Base-by-base conservation (phyloP, 2,797 vertebrate species). In the Macroramphosus scolopax region DNA sequence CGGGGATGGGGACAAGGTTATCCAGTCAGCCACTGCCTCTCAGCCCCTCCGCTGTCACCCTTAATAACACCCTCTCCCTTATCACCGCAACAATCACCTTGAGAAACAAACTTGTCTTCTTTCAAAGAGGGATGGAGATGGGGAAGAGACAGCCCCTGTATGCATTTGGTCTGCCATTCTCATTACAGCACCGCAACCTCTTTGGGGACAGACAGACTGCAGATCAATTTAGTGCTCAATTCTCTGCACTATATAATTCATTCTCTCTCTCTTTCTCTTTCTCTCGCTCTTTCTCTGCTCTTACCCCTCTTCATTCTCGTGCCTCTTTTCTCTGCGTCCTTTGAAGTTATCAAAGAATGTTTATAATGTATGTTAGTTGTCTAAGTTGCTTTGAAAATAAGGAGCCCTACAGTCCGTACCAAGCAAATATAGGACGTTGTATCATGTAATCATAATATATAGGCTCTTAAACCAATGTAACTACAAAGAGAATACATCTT, bases 71-170 rank as follows among this genome's bases (percentile, higher is more conserved):
- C 73, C 73, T 77, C 85, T 88, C 87, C 82, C 87, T 89, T 86
- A 90, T 90, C 88, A 87, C 84, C 45, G 74, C 78, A 85, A 87
- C 87, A 85, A 90, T 89, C 88, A 89, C 86, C 87, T 87, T 86
- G 85, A 88, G 88, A 88, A 90, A 87, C 87, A 84, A 87, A 85
- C 86, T 86, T 79, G 81, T 84, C 86, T 82, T 79, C 75, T 73
- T 77, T 78, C 77, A 75, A 58, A 64, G 64, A 73, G 48, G 48
- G 59, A 73, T 45, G 56, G 66, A 72, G 66, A 81, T 47, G 72
- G 71, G 68, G 51, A 66, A 66, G 67, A 68, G 77, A 77, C 39
- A 57, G 65, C 51, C 58, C 53, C 56, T 47, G 29, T 73, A 66
- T 72, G 61, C 73, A 74, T 72, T 60, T 50, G 54, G 47, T 60